Evolutionary conservation across 2,113 vertebrate genomes (phyloP).

Genomic region (Anguilla japonica): DNA sequence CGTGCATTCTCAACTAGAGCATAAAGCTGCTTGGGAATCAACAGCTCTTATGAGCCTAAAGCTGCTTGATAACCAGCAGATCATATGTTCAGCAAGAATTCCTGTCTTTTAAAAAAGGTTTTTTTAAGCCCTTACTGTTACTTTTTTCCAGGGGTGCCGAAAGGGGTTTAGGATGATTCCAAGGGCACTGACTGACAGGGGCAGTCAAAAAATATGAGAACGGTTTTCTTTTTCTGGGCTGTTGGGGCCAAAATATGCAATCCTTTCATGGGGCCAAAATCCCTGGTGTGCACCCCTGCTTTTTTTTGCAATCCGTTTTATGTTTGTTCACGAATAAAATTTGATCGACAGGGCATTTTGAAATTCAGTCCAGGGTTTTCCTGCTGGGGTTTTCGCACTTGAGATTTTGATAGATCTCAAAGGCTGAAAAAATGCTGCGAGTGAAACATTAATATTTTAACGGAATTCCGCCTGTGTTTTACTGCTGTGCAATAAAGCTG

Average conservation of each 20-base stretch:
- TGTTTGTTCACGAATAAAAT: neutral
- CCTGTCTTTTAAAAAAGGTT: neutral
- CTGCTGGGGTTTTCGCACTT: neutral
- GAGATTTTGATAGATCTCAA: neutral
- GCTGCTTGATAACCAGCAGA: no score
- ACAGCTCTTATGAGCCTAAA: no score
- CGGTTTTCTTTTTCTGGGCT: no score
- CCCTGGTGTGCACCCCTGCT: no score
- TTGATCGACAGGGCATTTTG: neutral
- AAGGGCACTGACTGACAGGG: no score
- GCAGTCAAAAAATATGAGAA: no score
- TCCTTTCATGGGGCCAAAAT: no score
- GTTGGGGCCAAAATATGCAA: no score
- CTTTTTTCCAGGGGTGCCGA: no score
- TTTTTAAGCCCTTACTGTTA: neutral
- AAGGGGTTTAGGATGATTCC: no score
- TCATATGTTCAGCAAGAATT: neutral
- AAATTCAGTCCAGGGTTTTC: neutral
- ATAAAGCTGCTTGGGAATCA: neutral
- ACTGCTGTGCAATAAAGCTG: neutral
- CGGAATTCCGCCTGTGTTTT: neutral
- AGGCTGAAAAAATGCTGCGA: neutral
- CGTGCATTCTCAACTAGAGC: neutral
- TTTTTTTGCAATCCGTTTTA: neutral
- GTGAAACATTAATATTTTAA: slow-evolving; percentile 4